phyloP scores from a whole-genome alignment of 2,888 invertebrate species.

The Eupithecia inturbata region DNA sequence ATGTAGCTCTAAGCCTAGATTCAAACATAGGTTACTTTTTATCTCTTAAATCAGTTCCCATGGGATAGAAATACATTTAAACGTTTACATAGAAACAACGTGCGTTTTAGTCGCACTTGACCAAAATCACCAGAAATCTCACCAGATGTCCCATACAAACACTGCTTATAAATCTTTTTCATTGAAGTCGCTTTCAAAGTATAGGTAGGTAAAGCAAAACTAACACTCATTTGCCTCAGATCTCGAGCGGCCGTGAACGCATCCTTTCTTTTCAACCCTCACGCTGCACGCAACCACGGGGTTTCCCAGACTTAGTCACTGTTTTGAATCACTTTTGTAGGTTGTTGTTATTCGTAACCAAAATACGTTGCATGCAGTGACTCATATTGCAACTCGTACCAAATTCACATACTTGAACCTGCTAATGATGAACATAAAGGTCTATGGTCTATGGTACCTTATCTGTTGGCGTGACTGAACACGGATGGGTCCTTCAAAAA shows the following conservation, averaged over 20 bases:
- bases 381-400: not conserved
- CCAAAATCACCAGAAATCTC: no score
- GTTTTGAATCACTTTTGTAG: slow-evolving; percentile 17
- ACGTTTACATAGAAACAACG: no score
- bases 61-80: no score
- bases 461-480: no score
- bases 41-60: no score
- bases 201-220: not conserved
- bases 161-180: not conserved
- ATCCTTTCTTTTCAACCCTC: slow-evolving; percentile 50
- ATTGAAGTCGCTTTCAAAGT: not conserved
- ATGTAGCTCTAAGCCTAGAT: no score
- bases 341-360: slow-evolving; percentile 18
- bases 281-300: slow-evolving; percentile 49
- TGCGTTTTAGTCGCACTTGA: no score
- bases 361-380: slow-evolving; percentile 6
- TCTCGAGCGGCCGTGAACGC: slow-evolving; percentile 54
- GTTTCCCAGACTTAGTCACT: slow-evolving; percentile 42
- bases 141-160: not conserved
- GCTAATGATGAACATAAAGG: no score
- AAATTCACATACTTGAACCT: no score
- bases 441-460: no score
- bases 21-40: no score
- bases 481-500: no score
- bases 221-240: not conserved